phyloP scores from a whole-genome alignment of 2,888 invertebrate species.

The Orchesella flavescens region DNA sequence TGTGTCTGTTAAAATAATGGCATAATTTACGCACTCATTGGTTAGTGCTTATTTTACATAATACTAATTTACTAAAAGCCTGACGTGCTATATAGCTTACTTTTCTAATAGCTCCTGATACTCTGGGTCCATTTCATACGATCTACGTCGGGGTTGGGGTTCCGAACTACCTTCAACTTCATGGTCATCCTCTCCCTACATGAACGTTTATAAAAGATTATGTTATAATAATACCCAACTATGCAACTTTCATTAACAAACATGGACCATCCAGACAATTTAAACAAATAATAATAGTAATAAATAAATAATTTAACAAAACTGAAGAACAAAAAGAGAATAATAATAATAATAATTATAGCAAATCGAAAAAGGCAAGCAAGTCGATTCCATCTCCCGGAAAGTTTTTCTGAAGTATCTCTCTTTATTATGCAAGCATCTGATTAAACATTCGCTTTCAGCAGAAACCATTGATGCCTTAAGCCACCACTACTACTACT shows the following conservation, averaged over 20 bases:
- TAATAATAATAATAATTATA: neutral
- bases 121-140: constrained; percentile 68
- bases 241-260: neutral
- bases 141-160: constrained; percentile 36
- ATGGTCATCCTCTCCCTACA: constrained; percentile 56
- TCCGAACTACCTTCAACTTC: constrained; percentile 36
- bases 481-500: too few relatives aligned
- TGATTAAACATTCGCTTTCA: too few relatives aligned
- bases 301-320: constrained; percentile 31
- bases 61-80: neutral
- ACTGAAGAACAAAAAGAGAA: neutral
- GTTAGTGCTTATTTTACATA: neutral
- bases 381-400: neutral
- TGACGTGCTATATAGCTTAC: constrained; percentile 47
- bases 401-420: neutral
- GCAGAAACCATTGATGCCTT: too few relatives aligned
- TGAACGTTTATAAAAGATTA: neutral
- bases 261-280: too few relatives aligned
- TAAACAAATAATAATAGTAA: too few relatives aligned
- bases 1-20: constrained; percentile 74
- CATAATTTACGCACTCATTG: constrained; percentile 15
- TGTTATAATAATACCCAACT: neutral
- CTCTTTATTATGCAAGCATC: neutral
- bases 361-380: neutral
- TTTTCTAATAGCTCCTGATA: constrained; percentile 67